Evolutionary conservation across 1,140 invertebrate species (phyloP), one percentile per base, ranked within the genome.

Genomic region (Zaprionus kolodkinae): DNA sequence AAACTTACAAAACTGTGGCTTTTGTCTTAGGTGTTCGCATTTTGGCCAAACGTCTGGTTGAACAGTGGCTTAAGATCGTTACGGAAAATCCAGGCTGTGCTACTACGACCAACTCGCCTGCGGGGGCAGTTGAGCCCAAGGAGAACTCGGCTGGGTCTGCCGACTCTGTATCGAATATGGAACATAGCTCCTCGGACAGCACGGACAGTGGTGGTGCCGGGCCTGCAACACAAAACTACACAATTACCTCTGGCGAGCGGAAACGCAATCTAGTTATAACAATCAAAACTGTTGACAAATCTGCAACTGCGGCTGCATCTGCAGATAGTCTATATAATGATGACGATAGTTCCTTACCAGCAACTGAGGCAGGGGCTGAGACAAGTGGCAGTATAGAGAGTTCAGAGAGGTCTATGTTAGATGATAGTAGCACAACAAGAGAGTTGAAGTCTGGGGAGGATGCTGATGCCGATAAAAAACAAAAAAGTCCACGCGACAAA

Each of bases 11-110:
- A 45, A 17, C 33, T 67, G 21, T 35, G 35, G 12, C n/a, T 60
- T n/a, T 64, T 93, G 55, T 67, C 93, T 93, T 80, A 96, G 96
- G 94, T 85, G 96, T 97, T 30, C 94, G 95, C 82, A 93, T 94
- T 52, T 91, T 97, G 70, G 97, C 97, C 15, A 95, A 95, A 59
- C 95, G 96, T 86, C 93, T 98, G 48, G 97, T 98, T n/a, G 96
- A 97, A 78, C 96, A 97, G 92, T 99, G 98, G 98, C 94, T 98
- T 79, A 96, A 96, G 81, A 95, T 97, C 65, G 96, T 97, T 0
- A 97, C 94, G 30, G 81, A 80, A 52, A 87, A 91, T 72, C 56
- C 81, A 7, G 72, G 21, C 15, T 57, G 62, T 3, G 45, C 45
- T 57, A 7, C 48, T 50, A 3, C 74, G 43, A 17, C 52, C 0